Evolutionary conservation across 2,113 vertebrate species (phyloP), one percentile per base, ranked within the genome.

Genomic region (Porphyrio hochstetteri): DNA sequence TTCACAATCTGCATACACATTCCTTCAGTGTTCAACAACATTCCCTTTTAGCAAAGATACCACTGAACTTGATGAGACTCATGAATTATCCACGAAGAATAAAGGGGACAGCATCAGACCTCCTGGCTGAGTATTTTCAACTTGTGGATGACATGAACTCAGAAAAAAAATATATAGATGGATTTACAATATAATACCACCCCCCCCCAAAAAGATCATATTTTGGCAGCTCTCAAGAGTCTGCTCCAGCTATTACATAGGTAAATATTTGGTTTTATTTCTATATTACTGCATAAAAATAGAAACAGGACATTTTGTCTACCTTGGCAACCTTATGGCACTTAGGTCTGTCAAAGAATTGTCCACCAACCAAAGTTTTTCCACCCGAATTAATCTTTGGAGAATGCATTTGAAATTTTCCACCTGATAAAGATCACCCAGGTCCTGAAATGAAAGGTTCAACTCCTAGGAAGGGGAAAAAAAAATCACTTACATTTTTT

Each of bases 401-500:
- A 99, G 98, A 95, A 99, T 99, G 38, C 98, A 98, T 31, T 98
- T 94, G 96, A 99, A 98, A 88, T 99, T 99, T 92, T 98, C 98
- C 91, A 98, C 82, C 97, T 99, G 99, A 95, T 98, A 99, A 75
- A 96, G 94, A 42, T 99, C 98, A 38, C 99, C 99, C 94, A 99
- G 95, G 96, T 99, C 98, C 96, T 99, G 99, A 97, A 99, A 99
- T 87, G 99, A 99, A 96, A 99, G 97, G 96, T 99, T 99, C 95
- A 99, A 36, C 96, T 98, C 98, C 99, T 99, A 85, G 65, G 65
- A 85, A 91, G 84, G 95, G 59, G 79, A 91, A 10, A 77, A 88
- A 91, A 10, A 77, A 86, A 92, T n/a, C 33, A 84, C 28, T 56
- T 77, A 63, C 0, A 19, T 36, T 36, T 38, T 72, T 29, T 10